Evolutionary conservation across 2,797 vertebrate species (phyloP).

Genomic region (Pangasius djambal): DNA sequence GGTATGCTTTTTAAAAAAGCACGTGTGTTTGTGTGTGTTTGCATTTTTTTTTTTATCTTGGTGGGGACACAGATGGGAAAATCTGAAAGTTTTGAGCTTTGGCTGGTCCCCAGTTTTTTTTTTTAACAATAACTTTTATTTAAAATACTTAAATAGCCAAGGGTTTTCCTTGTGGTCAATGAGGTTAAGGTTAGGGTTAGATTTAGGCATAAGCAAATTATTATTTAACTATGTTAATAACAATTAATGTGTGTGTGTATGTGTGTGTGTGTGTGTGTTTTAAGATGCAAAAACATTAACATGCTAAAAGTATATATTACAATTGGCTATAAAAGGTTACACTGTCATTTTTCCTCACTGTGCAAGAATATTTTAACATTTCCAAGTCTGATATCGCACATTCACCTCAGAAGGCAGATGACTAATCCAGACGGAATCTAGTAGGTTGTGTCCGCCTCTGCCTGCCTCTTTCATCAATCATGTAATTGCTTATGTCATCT

Average conservation of each 20-base stretch:
- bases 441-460: neutral
- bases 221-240: neutral
- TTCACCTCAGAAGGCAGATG: neutral
- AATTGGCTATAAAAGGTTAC: neutral
- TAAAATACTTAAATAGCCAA: neutral
- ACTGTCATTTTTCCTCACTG: neutral
- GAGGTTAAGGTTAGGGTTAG: neutral
- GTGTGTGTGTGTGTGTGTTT: neutral
- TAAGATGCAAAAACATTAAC: neutral
- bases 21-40: neutral
- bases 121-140: neutral
- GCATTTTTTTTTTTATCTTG: too few species aligned
- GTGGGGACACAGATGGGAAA: too few species aligned
- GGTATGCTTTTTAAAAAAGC: neutral
- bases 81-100: neutral
- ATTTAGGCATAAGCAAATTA: neutral
- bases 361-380: neutral
- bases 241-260: neutral
- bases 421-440: neutral
- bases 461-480: neutral
- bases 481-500: neutral
- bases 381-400: neutral
- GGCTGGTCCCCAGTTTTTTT: neutral
- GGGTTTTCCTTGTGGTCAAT: neutral
- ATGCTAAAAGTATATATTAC: too few species aligned